These are phyloP conservation scores for Pachliopta kotzebuea DNA, from an alignment of 2,888 invertebrate genomes.

Conservation along the genomic window DNA sequence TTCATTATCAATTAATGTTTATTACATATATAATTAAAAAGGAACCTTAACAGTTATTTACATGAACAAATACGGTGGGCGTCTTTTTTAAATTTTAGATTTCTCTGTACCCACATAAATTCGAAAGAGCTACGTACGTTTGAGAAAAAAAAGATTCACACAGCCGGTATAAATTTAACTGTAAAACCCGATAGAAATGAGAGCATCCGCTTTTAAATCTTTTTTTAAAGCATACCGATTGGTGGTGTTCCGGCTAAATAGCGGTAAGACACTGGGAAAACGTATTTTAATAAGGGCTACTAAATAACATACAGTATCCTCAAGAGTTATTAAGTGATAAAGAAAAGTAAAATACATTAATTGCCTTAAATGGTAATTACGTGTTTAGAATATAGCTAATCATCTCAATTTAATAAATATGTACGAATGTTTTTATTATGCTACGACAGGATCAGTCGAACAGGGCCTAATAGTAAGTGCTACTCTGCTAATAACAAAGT, in stretches of 20 bases:
- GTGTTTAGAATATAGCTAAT: too few relatives aligned
- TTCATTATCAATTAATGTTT: background rate
- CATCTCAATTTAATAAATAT: too few relatives aligned
- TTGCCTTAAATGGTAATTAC: too few relatives aligned
- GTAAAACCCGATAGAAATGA: constrained; percentile 76
- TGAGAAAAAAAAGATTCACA: constrained; percentile 63
- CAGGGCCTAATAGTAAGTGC: too few relatives aligned
- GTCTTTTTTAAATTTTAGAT: constrained; percentile 26
- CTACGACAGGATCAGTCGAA: too few relatives aligned
- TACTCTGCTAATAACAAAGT: too few relatives aligned
- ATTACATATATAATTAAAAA: background rate
- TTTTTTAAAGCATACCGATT: constrained; percentile 60
- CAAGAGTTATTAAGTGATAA: too few relatives aligned
- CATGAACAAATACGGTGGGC: background rate
- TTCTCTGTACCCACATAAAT: constrained; percentile 13
- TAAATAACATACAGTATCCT: constrained; percentile 35
- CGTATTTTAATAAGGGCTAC: constrained; percentile 69
- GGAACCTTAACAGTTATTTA: background rate
- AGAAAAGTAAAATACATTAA: too few relatives aligned
- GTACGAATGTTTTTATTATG: too few relatives aligned
- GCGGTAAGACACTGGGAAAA: constrained; percentile 57
- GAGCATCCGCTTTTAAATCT: constrained; percentile 71
- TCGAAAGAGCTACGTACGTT: constrained; percentile 57
- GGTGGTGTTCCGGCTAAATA: constrained; percentile 64
- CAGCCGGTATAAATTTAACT: constrained; percentile 62